A percentile compares a stretch with the other conserved stretches of the same genome.
Conservation (phyloP, 2,797 vertebrate species). For the Oceanodroma leucorhoa region DNA sequence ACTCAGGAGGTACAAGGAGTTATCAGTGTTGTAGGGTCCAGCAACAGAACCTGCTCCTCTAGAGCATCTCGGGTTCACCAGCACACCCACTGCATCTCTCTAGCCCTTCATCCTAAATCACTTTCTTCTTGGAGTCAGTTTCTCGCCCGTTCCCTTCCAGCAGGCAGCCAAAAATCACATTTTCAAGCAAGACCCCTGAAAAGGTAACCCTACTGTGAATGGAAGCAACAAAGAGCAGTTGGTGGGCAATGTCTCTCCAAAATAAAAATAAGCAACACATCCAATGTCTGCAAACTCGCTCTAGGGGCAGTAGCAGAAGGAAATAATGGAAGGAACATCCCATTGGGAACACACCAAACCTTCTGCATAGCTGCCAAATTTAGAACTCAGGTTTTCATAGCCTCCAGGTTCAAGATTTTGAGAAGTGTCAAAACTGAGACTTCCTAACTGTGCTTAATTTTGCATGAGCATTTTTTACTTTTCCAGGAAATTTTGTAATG, state of each 20-base stretch:
- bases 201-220: not conserved
- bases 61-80: not conserved
- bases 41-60: not conserved
- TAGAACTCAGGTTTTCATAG: not conserved
- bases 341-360: not conserved
- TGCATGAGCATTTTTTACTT: not conserved
- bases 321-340: not conserved
- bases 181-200: not conserved
- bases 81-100: not conserved
- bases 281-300: not conserved
- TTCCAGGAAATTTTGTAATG: not conserved
- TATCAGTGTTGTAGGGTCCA: not conserved
- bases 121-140: not conserved
- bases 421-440: not conserved
- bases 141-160: not conserved
- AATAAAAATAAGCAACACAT: not conserved
- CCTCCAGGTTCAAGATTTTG: not conserved
- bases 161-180: not conserved
- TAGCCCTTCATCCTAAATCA: not conserved
- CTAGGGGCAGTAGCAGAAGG: not conserved
- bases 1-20: not conserved
- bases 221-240: not conserved
- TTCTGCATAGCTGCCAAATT: not conserved
- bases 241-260: not conserved
- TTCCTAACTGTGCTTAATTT: not conserved